These are phyloP conservation scores for Entomyzon cyanotis DNA, from an alignment of 2,113 vertebrate species.

Conservation along the genomic window DNA sequence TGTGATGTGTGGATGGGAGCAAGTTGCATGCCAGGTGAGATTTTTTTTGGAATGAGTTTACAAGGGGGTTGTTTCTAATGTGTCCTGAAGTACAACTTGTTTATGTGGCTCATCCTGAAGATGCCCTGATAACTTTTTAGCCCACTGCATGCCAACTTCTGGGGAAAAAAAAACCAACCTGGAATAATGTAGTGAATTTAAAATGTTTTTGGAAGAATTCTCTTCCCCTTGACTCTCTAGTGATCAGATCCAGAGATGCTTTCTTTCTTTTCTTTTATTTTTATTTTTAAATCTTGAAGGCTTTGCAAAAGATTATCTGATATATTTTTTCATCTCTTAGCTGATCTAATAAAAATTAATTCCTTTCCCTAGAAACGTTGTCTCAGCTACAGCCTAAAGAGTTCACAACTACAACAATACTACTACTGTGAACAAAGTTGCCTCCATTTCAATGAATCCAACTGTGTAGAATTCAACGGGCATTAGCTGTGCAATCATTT, in stretches of 20 bases:
- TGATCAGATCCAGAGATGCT: not conserved
- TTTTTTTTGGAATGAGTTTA: not conserved
- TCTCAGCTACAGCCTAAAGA: not conserved
- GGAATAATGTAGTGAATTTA: not conserved
- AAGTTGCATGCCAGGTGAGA: not conserved
- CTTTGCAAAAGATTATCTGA: not conserved
- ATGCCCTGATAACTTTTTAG: not conserved
- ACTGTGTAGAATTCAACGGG: conserved; percentile 5
- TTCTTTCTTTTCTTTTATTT: not conserved
- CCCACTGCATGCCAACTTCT: not conserved
- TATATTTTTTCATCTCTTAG: not conserved
- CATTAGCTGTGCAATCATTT: conserved; percentile 39
- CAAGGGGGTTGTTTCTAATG: not conserved
- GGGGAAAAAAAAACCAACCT: not conserved
- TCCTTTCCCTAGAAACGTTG: not conserved
- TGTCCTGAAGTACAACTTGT: not conserved
- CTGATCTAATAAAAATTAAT: conserved; percentile 12
- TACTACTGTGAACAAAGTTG: conserved; percentile 37
- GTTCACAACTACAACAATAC: conserved; percentile 35
- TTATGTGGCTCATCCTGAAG: not conserved
- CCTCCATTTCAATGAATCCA: conserved; percentile 8
- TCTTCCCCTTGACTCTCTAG: not conserved
- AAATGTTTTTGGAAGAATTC: not conserved
- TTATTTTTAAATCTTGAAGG: not conserved
- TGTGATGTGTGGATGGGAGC: not conserved